Base-by-base conservation (phyloP, 2,888 invertebrate species). In the Drosophila formosana region DNA sequence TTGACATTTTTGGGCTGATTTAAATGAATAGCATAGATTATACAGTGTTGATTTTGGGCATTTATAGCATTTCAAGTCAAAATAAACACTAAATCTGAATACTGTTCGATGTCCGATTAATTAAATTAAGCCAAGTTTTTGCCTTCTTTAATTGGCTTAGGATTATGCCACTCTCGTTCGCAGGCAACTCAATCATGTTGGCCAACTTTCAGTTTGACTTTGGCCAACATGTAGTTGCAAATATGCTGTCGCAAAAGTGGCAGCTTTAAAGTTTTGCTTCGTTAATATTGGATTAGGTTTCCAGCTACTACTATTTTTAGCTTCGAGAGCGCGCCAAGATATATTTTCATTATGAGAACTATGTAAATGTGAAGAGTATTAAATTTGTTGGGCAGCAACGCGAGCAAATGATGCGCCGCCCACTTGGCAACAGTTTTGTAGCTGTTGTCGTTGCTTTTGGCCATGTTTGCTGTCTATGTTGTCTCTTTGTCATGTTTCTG, bases 401-500 rank as follows among this genome's bases (percentile, higher is more conserved):
- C 8, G 28, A 47, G 50, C 18, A 39, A 9, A 28, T 2, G 46
- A 13, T 8, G 32, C 7, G 34, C n/a, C 34, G 34, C 41, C 41
- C 52, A 30, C 39, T 34, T 8, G 7, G 7, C 43, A 56, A 68
- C 18, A 41, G 37, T 53, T 30, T 30, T 28, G 18, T 18, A 18
- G 18, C 18, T 5, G 34, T 62, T 49, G 26, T 41, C 58, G 18
- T 37, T 11, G 34, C 18, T 18, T 18, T 18, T 18, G 18, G 18
- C 18, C 18, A 18, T 18, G 18, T 18, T 18, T 18, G 53, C 34
- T 66, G 60, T 65, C 47, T 11, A 32, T 26, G 41, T 49, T 49
- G 62, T 57, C 63, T 49, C 41, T 58, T 66, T 69, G 50, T 39
- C 53, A 53, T 60, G 60, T 66, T 39, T 32, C 32, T 58, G 53